These are phyloP conservation scores for Hoplias malabaricus DNA, from an alignment of 2,113 vertebrate species.

Conservation along the genomic window DNA sequence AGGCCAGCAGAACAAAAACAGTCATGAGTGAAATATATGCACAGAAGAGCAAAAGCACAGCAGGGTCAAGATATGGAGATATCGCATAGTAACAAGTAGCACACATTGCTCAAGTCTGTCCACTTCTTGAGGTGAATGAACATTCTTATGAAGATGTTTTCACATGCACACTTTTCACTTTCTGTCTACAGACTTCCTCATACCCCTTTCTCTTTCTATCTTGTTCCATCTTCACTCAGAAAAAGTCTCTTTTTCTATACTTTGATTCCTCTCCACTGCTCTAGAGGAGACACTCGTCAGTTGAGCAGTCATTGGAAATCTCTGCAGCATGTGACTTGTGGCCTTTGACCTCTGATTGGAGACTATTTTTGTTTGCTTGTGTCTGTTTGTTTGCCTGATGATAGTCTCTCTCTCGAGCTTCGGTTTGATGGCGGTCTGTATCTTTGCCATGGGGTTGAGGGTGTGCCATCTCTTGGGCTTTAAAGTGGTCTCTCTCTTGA, in stretches of 20 bases:
- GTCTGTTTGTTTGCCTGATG: conserved; percentile 45
- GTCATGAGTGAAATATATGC: not conserved
- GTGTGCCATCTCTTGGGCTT: too few relatives aligned
- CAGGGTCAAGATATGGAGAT: not conserved
- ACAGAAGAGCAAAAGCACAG: conserved; percentile 4
- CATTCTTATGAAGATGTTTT: conserved; percentile 22
- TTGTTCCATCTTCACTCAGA: not conserved
- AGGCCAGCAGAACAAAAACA: not conserved
- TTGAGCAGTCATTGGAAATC: conserved; percentile 51
- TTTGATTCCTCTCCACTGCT: conserved; percentile 2
- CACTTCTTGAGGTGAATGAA: conserved; percentile 19
- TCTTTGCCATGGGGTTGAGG: too few relatives aligned
- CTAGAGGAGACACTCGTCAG: conserved; percentile 80
- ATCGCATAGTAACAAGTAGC: not conserved
- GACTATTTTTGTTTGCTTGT: conserved; percentile 67
- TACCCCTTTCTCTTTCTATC: not conserved
- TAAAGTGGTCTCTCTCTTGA: too few relatives aligned
- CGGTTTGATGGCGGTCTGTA: too few relatives aligned
- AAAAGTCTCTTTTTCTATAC: not conserved
- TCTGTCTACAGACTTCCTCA: not conserved
- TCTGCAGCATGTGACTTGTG: conserved; percentile 75
- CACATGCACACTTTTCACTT: conserved; percentile 28
- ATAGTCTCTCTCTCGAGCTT: conserved; percentile 63
- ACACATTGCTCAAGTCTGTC: conserved; percentile 5
- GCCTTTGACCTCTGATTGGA: conserved; percentile 76